Evolutionary conservation across 2,888 invertebrate genomes (phyloP), one percentile per base, ranked within the genome.

Genomic region (Cerastis leucographa): DNA sequence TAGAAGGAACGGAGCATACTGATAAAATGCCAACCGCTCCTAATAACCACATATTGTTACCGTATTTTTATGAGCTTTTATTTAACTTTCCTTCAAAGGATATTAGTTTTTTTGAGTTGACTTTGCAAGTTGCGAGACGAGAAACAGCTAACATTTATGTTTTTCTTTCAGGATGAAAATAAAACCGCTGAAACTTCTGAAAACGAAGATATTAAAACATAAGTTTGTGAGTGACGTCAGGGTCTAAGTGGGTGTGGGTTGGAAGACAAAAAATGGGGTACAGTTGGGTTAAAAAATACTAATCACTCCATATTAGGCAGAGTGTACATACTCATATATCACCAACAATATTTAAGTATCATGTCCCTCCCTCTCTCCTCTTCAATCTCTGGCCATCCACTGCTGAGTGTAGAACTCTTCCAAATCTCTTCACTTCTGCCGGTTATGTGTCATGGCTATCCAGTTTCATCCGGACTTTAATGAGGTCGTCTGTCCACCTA

Each of bases 81-180:
- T 78, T 77, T 70, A 82, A 66, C 62, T 84, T 83, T 74, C 29
- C 42, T 68, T 65, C 86, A 85, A 85, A 85, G 69, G 74, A 74
- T 84, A 84, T 84, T 82, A 77, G 71, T 51, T 82, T 81, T 76
- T 84, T 85, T 49, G 69, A 82, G 82, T 84, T 85, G 83, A 77
- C 83, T 85, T 85, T 74, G 59, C 49, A 54, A 85, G 59, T 82
- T 44, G 70, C 40, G 71, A 35, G 49, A 82, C 59, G 71, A 61
- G 71, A 35, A 82, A 74, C 54, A 65, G 59, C 40, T 3, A 74
- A 76, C 59, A n/a, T 19, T 77, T 11, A 1, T 70, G 78, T 72
- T 82, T 85, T 85, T 72, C 78, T 84, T 85, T 82, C 22, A 44
- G 51, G n/a, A 51, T 59, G 69, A 64, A 85, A 85, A 85, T 74